Evolutionary conservation across 2,113 vertebrate species (phyloP).

Genomic region (Bothrops jararaca): DNA sequence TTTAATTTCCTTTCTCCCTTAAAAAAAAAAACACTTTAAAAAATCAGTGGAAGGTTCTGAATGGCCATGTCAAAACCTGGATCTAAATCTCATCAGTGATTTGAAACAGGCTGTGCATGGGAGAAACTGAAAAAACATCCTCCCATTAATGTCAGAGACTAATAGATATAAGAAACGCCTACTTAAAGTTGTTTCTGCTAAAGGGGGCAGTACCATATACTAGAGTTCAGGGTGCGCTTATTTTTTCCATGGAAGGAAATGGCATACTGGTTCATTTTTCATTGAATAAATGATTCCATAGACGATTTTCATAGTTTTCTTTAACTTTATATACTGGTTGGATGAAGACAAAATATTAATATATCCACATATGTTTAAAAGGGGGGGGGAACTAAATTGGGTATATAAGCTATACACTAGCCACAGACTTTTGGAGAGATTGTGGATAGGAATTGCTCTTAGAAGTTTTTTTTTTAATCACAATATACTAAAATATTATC

Average conservation of each 20-base stretch:
- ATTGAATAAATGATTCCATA: neutral
- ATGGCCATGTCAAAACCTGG: neutral
- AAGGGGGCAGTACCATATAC: neutral
- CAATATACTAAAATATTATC: neutral
- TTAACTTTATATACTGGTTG: neutral
- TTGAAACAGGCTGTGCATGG: neutral
- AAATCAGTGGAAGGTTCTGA: neutral
- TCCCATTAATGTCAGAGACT: neutral
- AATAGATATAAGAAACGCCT: neutral
- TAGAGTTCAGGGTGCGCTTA: neutral
- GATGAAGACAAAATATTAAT: neutral
- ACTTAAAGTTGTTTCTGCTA: neutral
- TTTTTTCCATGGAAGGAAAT: neutral
- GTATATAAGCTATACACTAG: neutral
- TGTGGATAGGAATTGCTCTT: constrained; percentile 19
- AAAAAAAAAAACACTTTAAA: neutral
- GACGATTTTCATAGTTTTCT: neutral
- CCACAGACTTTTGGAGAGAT: constrained; percentile 31
- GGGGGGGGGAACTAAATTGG: neutral
- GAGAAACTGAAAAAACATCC: neutral
- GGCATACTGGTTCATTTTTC: neutral
- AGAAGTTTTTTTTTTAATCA: neutral
- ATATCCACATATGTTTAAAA: neutral
- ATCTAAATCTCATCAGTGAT: neutral
- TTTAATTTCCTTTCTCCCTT: neutral